Evolutionary conservation across 2,888 invertebrate genomes (phyloP).

Genomic region (Lysandra bellargus): DNA sequence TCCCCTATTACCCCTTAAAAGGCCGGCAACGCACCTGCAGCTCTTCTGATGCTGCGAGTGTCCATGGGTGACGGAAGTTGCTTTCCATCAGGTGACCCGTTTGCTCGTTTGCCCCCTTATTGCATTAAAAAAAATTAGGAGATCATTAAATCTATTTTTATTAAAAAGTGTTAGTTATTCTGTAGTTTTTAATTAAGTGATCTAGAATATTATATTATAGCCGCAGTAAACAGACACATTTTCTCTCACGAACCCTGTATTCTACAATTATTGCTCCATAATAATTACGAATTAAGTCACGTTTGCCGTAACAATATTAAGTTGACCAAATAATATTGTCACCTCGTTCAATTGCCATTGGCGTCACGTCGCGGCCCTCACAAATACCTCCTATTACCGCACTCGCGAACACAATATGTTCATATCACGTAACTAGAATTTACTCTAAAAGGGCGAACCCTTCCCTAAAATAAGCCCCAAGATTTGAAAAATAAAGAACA

Average conservation of each 20-base stretch:
- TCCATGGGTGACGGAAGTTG: too few species aligned
- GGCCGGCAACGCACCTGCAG: too few species aligned
- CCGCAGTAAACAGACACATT: background rate
- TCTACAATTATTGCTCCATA: background rate
- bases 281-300: slow-evolving; percentile 2
- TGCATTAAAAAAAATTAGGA: too few species aligned
- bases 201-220: too few species aligned
- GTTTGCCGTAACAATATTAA: background rate
- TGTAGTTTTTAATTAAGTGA: too few species aligned
- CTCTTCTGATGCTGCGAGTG: too few species aligned
- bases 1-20: too few species aligned
- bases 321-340: slow-evolving; percentile 19
- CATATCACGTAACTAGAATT: slow-evolving; percentile 20
- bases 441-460: slow-evolving; percentile 18
- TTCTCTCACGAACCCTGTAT: background rate
- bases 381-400: slow-evolving; percentile 22
- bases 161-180: too few species aligned
- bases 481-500: slow-evolving; percentile 8
- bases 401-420: slow-evolving; percentile 21
- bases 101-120: too few species aligned
- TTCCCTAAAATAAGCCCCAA: background rate
- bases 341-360: slow-evolving; percentile 14
- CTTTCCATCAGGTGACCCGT: too few species aligned
- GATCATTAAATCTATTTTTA: too few species aligned
- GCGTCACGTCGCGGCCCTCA: slow-evolving; percentile 18